These are phyloP conservation scores for Rhipidura dahli DNA, from an alignment of 2,113 vertebrate species.

Conservation along the genomic window DNA sequence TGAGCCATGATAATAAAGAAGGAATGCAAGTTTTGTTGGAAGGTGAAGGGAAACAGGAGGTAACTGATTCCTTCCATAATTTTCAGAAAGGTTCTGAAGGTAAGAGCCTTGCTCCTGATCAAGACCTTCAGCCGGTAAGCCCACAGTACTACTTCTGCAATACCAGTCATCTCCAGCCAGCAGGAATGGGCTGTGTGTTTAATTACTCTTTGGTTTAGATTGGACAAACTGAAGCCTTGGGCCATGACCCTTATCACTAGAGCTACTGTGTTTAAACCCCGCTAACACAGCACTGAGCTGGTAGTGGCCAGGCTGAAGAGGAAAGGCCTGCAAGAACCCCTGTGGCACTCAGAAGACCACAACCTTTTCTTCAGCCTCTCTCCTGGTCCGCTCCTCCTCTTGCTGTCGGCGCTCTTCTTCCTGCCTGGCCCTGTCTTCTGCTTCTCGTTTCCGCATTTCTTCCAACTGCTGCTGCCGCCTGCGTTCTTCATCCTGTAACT, in stretches of 20 bases:
- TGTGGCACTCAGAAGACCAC: slow-evolving; percentile 46
- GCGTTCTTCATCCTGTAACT: slow-evolving; percentile 98
- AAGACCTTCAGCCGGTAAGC: background rate
- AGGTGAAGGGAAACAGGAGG: background rate
- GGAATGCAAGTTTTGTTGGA: background rate
- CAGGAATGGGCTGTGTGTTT: background rate
- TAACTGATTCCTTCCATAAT: background rate
- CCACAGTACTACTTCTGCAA: background rate
- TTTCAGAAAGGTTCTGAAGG: background rate
- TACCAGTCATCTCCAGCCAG: background rate
- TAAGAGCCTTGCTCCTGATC: background rate
- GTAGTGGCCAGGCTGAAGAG: background rate
- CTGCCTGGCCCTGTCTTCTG: slow-evolving; percentile 88
- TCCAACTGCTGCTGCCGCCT: slow-evolving; percentile 93
- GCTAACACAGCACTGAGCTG: background rate
- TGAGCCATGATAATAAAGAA: background rate
- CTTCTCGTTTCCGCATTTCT: slow-evolving; percentile 92
- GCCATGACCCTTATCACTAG: background rate
- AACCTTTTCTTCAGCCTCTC: slow-evolving; percentile 95
- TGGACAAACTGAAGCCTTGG: background rate
- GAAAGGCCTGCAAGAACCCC: background rate
- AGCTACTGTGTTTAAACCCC: background rate
- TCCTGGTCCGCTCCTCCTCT: slow-evolving; percentile 86
- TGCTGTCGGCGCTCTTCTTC: slow-evolving; percentile 88
- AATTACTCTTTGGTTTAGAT: background rate